These are phyloP conservation scores for Tillus elongatus DNA, from an alignment of 2,888 invertebrate genomes.

Conservation along the genomic window DNA sequence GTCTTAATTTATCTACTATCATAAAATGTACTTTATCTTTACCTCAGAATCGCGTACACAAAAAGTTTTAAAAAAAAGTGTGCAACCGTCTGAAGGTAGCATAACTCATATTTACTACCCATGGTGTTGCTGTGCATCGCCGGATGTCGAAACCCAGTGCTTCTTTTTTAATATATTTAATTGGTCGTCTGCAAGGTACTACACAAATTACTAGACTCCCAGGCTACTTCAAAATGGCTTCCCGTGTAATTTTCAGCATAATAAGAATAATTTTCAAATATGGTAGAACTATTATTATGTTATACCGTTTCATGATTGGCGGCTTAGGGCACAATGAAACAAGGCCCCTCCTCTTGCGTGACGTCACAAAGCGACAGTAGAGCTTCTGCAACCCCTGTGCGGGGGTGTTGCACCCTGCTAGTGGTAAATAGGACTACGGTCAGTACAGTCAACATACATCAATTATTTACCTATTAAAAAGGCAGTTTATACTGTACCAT, in stretches of 20 bases:
- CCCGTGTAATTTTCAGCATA: conserved; percentile 27
- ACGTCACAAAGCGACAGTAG: conserved; percentile 1
- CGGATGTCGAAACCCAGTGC: conserved; percentile 2
- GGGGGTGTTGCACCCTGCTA: background rate
- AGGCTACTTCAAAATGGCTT: conserved; percentile 32
- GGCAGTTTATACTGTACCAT: no score
- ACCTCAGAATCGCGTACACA: no score
- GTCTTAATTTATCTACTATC: no score
- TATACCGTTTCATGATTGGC: conserved; percentile 9
- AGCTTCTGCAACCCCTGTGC: background rate
- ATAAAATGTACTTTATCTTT: no score
- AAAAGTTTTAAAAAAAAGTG: no score
- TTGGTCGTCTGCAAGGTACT: conserved; percentile 2
- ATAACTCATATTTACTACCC: no score
- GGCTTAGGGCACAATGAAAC: conserved; percentile 20
- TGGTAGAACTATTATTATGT: conserved; percentile 27
- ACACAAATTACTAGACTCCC: no score
- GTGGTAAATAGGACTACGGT: no score
- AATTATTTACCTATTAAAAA: no score
- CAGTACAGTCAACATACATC: no score
- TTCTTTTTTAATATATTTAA: background rate
- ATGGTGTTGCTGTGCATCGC: no score
- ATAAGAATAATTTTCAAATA: conserved; percentile 33
- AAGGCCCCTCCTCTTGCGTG: conserved; percentile 15
- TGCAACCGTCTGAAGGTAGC: no score